These are phyloP conservation scores for Paedocypris sp. DNA, from an alignment of 2,113 vertebrate genomes.

Conservation along the genomic window DNA sequence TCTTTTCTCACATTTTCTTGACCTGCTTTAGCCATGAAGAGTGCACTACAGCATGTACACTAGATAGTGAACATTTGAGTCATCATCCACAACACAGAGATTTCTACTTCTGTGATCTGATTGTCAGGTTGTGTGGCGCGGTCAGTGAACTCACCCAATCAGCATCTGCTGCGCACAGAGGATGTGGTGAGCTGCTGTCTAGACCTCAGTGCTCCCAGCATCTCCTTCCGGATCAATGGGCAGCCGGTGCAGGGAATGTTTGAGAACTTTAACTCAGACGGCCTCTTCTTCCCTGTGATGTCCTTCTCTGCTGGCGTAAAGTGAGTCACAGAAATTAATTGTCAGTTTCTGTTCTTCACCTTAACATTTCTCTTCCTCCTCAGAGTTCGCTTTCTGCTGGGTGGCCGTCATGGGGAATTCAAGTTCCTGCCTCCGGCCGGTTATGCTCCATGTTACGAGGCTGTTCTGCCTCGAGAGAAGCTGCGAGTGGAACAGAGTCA, in stretches of 20 bases:
- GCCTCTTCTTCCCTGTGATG: constrained; percentile 89
- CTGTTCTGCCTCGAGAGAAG: constrained; percentile 84
- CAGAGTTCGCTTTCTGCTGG: constrained; percentile 84
- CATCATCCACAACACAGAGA: not conserved
- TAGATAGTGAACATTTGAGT: too few relatives aligned
- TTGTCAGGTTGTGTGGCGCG: constrained; percentile 76
- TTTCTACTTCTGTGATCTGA: too few relatives aligned
- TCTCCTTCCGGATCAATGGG: constrained; percentile 93
- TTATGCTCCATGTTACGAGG: constrained; percentile 89
- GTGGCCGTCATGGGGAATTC: constrained; percentile 90
- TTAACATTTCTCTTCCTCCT: not conserved
- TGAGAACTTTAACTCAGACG: constrained; percentile 93
- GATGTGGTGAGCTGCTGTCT: constrained; percentile 95
- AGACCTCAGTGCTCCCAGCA: constrained; percentile 87
- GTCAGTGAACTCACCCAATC: constrained; percentile 83
- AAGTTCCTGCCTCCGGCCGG: constrained; percentile 91
- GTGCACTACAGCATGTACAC: too few relatives aligned
- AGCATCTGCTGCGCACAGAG: constrained; percentile 76
- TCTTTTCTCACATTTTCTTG: too few relatives aligned
- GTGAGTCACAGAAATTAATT: constrained; percentile 55
- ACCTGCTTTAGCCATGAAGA: too few relatives aligned
- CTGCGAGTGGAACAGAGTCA: constrained; percentile 81
- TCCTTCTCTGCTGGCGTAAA: constrained; percentile 93
- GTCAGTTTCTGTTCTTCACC: not conserved
- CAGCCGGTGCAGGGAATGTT: constrained; percentile 97